These are phyloP conservation scores for Spongilla lacustris DNA, from an alignment of 37 sponge, comb jelly and placozoan genomes.

Conservation along the genomic window DNA sequence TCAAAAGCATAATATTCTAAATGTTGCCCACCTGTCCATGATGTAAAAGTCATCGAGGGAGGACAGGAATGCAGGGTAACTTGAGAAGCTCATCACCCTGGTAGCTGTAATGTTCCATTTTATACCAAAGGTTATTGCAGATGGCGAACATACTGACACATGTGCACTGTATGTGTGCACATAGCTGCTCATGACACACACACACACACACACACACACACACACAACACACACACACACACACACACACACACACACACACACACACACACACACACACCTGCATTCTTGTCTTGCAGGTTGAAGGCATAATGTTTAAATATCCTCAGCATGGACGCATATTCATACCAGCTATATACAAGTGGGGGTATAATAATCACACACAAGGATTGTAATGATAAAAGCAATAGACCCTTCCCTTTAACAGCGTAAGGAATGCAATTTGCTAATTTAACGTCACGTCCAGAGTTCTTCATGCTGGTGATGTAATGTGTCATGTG, in stretches of 20 bases:
- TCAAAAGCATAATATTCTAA: not conserved
- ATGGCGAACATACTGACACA: too few species aligned
- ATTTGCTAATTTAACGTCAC: too few species aligned
- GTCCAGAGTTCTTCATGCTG: too few species aligned
- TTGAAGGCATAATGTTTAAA: constrained; percentile 70
- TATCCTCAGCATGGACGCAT: constrained; percentile 53
- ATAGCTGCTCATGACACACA: not conserved
- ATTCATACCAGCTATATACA: constrained; percentile 44
- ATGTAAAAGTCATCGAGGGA: constrained; percentile 76
- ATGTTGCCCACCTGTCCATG: constrained; percentile 56
- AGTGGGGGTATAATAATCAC: too few species aligned
- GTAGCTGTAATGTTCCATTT: constrained; percentile 10
- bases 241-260: not conserved
- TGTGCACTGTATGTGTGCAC: too few species aligned
- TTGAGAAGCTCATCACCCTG: constrained; percentile 58
- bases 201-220: not conserved
- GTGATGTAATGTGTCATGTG: too few species aligned
- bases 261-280: not conserved
- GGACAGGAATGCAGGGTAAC: constrained; percentile 67
- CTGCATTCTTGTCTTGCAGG: not conserved
- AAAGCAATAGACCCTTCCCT: too few species aligned
- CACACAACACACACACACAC: not conserved
- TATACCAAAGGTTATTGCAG: too few species aligned
- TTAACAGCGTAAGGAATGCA: too few species aligned
- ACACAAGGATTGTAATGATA: too few species aligned